Evolutionary conservation across 2,888 invertebrate genomes (phyloP).

Genomic region (Baccha elongata): DNA sequence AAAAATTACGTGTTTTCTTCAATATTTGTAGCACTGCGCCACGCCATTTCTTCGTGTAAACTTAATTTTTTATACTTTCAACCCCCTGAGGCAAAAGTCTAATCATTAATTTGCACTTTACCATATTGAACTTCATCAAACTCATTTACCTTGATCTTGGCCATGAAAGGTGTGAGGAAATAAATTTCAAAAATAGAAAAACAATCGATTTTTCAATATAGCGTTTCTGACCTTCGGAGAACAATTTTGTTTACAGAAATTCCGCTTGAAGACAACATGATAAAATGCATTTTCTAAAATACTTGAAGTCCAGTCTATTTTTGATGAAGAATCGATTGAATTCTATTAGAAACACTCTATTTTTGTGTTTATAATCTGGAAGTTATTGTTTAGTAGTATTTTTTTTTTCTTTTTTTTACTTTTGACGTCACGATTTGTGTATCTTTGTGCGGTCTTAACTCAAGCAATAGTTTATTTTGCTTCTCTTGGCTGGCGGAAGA

Average conservation of each 20-base stretch:
- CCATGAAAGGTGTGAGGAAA: constrained; percentile 45
- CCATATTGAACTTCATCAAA: constrained; percentile 35
- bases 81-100: background rate
- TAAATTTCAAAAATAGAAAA: constrained; percentile 2
- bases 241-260: constrained; percentile 59
- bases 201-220: constrained; percentile 5
- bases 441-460: background rate
- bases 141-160: constrained; percentile 60
- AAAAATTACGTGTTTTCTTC: constrained; percentile 4
- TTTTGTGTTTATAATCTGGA: constrained; percentile 10
- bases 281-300: constrained; percentile 39
- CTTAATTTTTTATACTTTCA: background rate
- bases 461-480: background rate
- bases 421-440: constrained; percentile 1
- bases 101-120: constrained; percentile 8
- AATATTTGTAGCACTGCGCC: background rate
- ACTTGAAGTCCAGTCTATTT: constrained; percentile 19
- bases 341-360: constrained; percentile 15
- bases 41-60: background rate
- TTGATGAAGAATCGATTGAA: background rate
- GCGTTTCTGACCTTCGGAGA: constrained; percentile 28
- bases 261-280: constrained; percentile 25
- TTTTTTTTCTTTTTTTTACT: background rate
- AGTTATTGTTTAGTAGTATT: background rate
- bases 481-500: constrained; percentile 1